Evolutionary conservation across 2,888 invertebrate species (phyloP).

Genomic region (Phyllotreta cruciferae): DNA sequence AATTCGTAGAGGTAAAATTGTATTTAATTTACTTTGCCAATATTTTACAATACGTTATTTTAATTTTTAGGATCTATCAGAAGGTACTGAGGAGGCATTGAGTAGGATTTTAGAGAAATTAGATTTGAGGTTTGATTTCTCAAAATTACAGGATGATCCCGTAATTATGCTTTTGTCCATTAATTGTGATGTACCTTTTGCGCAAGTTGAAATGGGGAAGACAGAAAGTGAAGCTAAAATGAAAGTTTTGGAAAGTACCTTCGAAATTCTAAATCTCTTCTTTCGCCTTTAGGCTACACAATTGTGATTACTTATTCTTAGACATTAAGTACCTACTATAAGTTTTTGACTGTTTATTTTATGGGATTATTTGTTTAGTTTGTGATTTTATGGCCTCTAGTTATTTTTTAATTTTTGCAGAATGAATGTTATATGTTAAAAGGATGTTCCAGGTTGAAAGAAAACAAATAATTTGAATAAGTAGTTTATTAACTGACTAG

Average conservation of each 20-base stretch:
- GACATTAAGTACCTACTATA: too few relatives aligned
- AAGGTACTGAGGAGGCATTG: constrained; percentile 43
- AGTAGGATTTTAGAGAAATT: constrained; percentile 44
- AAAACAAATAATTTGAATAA: constrained; percentile 37
- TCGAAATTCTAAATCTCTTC: constrained; percentile 39
- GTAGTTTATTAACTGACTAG: constrained; percentile 49
- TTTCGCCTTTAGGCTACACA: neutral
- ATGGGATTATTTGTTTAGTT: too few relatives aligned
- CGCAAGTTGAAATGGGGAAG: constrained; percentile 33
- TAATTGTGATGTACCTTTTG: constrained; percentile 50
- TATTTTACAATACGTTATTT: neutral
- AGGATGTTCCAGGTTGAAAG: too few relatives aligned
- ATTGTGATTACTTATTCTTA: neutral
- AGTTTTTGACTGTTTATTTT: too few relatives aligned
- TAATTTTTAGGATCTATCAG: constrained; percentile 46
- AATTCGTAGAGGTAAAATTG: constrained; percentile 45
- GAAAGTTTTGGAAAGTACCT: constrained; percentile 38
- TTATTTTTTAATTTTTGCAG: too few relatives aligned
- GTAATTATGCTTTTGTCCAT: constrained; percentile 42
- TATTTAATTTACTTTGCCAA: constrained; percentile 1
- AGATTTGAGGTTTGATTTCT: constrained; percentile 44
- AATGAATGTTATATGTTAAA: too few relatives aligned
- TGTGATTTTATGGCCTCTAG: too few relatives aligned
- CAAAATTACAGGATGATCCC: constrained; percentile 43
- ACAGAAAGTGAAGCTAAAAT: constrained; percentile 38